Evolutionary conservation across 2,888 invertebrate genomes (phyloP).

Genomic region (Hirtodrosophila confusa): DNA sequence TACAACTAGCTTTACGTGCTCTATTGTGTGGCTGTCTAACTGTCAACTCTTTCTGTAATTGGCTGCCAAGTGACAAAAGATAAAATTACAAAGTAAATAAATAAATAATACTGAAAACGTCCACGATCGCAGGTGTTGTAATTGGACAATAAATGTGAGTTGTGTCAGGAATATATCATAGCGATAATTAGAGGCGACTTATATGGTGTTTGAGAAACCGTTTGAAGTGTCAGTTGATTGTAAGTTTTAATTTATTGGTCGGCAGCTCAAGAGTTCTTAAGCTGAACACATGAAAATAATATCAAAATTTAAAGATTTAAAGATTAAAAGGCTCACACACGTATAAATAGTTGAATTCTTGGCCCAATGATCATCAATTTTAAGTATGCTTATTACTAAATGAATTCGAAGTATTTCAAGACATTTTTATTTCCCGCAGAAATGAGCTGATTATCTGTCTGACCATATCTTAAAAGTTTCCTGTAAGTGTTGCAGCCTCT

Average conservation of each 20-base stretch:
- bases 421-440: too few relatives aligned
- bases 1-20: constrained; percentile 13
- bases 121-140: constrained; percentile 48
- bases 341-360: neutral
- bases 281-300: neutral
- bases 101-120: constrained; percentile 24
- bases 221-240: constrained; percentile 11
- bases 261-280: constrained; percentile 6
- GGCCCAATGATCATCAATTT: too few relatives aligned
- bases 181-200: constrained; percentile 21
- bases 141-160: constrained; percentile 49
- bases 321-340: too few relatives aligned
- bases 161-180: constrained; percentile 53
- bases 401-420: neutral
- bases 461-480: too few relatives aligned
- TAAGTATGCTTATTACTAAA: neutral
- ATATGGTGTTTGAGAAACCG: constrained; percentile 8
- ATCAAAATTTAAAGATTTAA: too few relatives aligned
- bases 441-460: too few relatives aligned
- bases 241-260: constrained; percentile 4
- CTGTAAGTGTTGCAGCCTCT: constrained; percentile 1
- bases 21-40: constrained; percentile 42
- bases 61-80: constrained; percentile 31
- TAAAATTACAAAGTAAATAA: constrained; percentile 24
- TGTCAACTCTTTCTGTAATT: constrained; percentile 46